phyloP scores from a whole-genome alignment of 2,113 vertebrate genomes.

The Seriola dumerili region DNA sequence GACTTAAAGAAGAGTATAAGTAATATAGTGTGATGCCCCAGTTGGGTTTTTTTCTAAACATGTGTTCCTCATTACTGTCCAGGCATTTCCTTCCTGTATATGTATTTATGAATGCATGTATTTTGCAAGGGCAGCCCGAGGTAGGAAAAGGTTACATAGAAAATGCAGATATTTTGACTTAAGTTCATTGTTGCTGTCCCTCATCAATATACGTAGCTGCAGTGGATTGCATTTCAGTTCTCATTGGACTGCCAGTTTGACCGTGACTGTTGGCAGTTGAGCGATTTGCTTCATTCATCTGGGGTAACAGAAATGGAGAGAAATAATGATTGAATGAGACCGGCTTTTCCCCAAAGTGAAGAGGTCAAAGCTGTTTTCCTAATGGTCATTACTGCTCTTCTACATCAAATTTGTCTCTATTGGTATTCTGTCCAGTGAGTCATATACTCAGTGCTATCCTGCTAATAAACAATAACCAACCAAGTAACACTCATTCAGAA shows the following conservation, averaged over 20 bases:
- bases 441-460: slow-evolving; percentile 26
- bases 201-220: slow-evolving; percentile 49
- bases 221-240: slow-evolving; percentile 33
- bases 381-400: slow-evolving; percentile 53
- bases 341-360: slow-evolving; percentile 51
- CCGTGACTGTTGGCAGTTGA: slow-evolving; percentile 18
- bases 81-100: background rate
- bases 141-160: slow-evolving; percentile 43
- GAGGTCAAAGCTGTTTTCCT: slow-evolving; percentile 66
- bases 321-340: slow-evolving; percentile 59
- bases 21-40: background rate
- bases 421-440: slow-evolving; percentile 32
- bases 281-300: slow-evolving; percentile 36
- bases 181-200: slow-evolving; percentile 25
- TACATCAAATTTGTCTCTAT: slow-evolving; percentile 41
- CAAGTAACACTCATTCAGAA: slow-evolving; percentile 30
- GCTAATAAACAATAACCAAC: slow-evolving; percentile 59
- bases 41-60: background rate
- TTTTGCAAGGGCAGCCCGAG: slow-evolving; percentile 31
- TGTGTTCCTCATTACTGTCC: slow-evolving; percentile 20
- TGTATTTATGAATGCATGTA: slow-evolving; percentile 27
- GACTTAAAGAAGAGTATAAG: background rate
- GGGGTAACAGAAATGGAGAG: slow-evolving; percentile 40
- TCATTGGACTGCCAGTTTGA: slow-evolving; percentile 25
- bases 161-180: slow-evolving; percentile 46